phyloP scores from a whole-genome alignment of 2,113 vertebrate genomes.

The Camelus dromedarius region DNA sequence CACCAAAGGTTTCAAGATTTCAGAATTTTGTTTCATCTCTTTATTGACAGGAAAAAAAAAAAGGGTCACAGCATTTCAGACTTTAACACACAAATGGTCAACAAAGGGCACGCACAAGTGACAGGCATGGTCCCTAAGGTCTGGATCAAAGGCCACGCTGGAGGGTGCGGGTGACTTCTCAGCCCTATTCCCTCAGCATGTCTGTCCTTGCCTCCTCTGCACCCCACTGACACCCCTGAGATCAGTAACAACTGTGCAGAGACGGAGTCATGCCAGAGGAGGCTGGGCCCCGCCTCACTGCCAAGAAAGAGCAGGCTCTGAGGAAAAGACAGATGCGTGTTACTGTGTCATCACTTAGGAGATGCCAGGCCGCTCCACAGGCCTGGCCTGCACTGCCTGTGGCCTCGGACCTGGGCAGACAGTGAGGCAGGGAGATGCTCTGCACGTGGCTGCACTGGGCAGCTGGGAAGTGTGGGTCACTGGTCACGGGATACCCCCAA shows the following conservation, averaged over 20 bases:
- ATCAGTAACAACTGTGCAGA: conserved; percentile 79
- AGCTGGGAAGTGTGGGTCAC: neutral
- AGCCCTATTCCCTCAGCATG: neutral
- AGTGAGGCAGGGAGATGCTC: neutral
- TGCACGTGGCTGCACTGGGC: neutral
- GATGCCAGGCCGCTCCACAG: neutral
- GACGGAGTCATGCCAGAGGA: conserved; percentile 81
- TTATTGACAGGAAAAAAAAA: conserved; percentile 80
- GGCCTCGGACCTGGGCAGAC: neutral
- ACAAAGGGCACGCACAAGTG: conserved; percentile 84
- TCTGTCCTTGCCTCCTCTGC: conserved; percentile 45
- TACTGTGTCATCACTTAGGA: neutral
- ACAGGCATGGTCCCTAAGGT: conserved; percentile 82
- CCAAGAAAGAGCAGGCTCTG: conserved; percentile 74
- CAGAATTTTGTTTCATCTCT: conserved; percentile 62
- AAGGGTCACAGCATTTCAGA: conserved; percentile 81
- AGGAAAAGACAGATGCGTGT: neutral
- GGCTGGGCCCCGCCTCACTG: conserved; percentile 72
- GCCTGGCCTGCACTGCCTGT: fast-evolving
- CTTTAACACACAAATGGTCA: conserved; percentile 83
- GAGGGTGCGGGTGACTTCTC: conserved; percentile 68
- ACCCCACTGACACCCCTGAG: conserved; percentile 84
- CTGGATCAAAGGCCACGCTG: conserved; percentile 55
- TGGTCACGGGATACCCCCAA: neutral
- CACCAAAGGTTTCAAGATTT: neutral